A percentile compares a stretch with the other conserved stretches of the same genome.
Evolutionary conservation across 2,797 vertebrate genomes (phyloP).

Genomic region (Pangasius krempfi): DNA sequence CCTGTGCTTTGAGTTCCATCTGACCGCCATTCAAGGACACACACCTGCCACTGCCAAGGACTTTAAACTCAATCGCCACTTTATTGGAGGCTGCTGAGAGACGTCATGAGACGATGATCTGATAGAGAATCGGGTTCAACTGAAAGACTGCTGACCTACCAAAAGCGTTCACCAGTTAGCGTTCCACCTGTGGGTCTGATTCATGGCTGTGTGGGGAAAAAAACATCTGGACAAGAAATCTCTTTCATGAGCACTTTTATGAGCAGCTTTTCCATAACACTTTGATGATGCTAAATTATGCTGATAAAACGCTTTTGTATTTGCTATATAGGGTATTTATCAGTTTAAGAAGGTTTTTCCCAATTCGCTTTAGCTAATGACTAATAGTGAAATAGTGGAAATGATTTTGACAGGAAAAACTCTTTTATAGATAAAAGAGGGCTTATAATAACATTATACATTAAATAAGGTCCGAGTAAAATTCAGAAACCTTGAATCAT

Average conservation of each 20-base stretch:
- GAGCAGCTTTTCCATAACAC: not conserved
- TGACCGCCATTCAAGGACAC: slow-evolving; percentile 42
- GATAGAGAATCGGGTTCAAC: slow-evolving; percentile 42
- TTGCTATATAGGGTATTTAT: not conserved
- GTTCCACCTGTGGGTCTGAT: slow-evolving; percentile 15
- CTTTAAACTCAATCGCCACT: slow-evolving; percentile 36
- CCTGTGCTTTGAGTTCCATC: slow-evolving; percentile 15
- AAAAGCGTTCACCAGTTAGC: slow-evolving; percentile 20
- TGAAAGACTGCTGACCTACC: slow-evolving; percentile 42
- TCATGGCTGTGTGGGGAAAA: not conserved
- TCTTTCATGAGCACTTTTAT: not conserved
- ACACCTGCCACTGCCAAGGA: slow-evolving; percentile 46
- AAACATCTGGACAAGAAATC: slow-evolving; percentile 20
- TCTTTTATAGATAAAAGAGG: not conserved
- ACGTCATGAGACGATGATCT: slow-evolving; percentile 41
- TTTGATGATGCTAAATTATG: slow-evolving; percentile 22
- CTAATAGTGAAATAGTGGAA: not conserved
- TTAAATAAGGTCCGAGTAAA: not conserved
- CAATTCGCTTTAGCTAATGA: not conserved
- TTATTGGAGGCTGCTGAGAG: slow-evolving; percentile 54
- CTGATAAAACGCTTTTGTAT: not conserved
- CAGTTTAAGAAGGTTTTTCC: not conserved
- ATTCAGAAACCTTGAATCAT: not conserved
- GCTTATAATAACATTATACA: not conserved
- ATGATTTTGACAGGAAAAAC: not conserved